A percentile compares a stretch with the other conserved stretches of the same genome.
These are phyloP conservation scores for Xylocopa sonorina DNA, from an alignment of 1,140 invertebrate genomes.

Conservation along the genomic window DNA sequence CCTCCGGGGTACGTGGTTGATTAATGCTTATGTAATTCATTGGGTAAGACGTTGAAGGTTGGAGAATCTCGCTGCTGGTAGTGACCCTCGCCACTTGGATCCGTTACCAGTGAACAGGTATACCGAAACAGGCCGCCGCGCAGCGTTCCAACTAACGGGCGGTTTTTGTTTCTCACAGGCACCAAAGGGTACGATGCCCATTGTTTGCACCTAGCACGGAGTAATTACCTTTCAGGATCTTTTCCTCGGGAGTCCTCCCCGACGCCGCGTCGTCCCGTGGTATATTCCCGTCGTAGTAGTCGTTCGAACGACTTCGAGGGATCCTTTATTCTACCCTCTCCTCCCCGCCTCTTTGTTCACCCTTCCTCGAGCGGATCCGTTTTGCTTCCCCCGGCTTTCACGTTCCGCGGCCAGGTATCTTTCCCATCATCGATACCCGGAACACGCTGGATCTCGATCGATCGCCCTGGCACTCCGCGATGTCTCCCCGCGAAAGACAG, in stretches of 20 bases:
- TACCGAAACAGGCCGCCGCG: constrained; percentile 6
- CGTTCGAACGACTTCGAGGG: no score
- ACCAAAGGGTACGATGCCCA: constrained; percentile 73
- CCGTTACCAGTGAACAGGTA: constrained; percentile 45
- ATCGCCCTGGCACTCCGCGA: no score
- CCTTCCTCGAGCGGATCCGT: no score
- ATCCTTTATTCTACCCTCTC: constrained; percentile 19
- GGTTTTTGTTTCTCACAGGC: constrained; percentile 79
- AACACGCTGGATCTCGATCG: no score
- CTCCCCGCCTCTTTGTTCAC: neutral
- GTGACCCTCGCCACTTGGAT: constrained; percentile 36
- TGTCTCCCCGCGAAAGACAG: no score
- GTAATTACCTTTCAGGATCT: constrained; percentile 79
- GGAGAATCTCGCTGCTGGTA: constrained; percentile 73
- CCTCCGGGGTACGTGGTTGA: constrained; percentile 71
- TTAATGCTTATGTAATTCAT: constrained; percentile 80
- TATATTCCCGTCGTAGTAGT: neutral
- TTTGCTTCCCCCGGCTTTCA: neutral
- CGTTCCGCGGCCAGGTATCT: neutral
- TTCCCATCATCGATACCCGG: no score
- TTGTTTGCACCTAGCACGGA: constrained; percentile 80
- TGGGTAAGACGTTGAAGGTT: constrained; percentile 77
- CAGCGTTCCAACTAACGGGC: constrained; percentile 34
- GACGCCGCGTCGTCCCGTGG: constrained; percentile 34
- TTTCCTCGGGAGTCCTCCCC: constrained; percentile 44